Evolutionary conservation across 2,113 vertebrate genomes (phyloP).

Genomic region (Pedetes capensis): DNA sequence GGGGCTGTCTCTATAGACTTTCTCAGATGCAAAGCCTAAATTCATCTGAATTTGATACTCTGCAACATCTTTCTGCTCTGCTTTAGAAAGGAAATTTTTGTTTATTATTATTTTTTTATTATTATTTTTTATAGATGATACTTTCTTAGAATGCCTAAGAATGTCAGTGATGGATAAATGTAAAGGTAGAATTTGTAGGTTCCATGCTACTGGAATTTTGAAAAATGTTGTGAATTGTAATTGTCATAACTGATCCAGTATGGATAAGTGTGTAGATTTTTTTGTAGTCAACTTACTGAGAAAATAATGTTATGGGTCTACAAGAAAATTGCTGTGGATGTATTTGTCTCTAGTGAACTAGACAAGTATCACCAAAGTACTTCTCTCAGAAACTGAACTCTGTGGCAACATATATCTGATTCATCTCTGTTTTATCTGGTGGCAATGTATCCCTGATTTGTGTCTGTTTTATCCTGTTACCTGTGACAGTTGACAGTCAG

Average conservation of each 20-base stretch:
- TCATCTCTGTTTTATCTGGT: not conserved
- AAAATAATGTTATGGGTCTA: not conserved
- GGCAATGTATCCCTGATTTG: not conserved
- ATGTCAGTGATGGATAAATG: not conserved
- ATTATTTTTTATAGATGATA: not conserved
- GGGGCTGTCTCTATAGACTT: not conserved
- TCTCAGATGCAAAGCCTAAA: not conserved
- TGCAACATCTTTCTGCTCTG: not conserved
- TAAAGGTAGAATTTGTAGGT: not conserved
- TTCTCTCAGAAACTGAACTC: not conserved
- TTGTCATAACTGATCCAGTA: not conserved
- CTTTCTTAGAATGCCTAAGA: not conserved
- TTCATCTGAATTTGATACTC: not conserved
- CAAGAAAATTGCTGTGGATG: not conserved
- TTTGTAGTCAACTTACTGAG: not conserved
- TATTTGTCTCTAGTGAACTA: not conserved
- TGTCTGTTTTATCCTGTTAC: slow-evolving; percentile 13
- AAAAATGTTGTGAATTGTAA: not conserved
- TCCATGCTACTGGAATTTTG: not conserved
- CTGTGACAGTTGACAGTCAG: not conserved
- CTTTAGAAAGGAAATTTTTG: too few species aligned
- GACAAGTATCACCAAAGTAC: not conserved
- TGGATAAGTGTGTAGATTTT: not conserved
- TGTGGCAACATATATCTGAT: not conserved
- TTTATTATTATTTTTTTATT: not conserved